Conservation (phyloP, 2,113 vertebrate genomes). For the Nannospalax galili region DNA sequence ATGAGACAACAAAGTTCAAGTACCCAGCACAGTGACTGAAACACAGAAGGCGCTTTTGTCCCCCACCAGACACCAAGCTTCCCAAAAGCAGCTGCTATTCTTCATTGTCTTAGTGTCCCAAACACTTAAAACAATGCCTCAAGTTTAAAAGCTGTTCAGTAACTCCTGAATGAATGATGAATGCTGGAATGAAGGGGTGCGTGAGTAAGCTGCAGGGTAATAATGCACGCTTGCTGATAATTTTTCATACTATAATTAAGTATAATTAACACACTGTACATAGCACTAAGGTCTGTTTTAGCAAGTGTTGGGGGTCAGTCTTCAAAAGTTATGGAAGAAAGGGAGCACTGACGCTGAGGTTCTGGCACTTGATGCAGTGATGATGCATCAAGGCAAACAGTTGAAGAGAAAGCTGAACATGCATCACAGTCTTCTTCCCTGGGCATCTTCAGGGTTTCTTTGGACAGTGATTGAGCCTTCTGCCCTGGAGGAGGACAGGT, state of each 20-base stretch:
- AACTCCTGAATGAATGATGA: constrained; percentile 22
- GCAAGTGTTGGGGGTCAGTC: background rate
- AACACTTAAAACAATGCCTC: background rate
- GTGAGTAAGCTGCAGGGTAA: background rate
- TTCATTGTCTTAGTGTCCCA: background rate
- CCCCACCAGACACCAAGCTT: background rate
- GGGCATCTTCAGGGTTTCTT: background rate
- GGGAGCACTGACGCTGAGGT: background rate
- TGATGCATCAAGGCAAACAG: background rate
- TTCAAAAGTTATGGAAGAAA: background rate
- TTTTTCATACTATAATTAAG: background rate
- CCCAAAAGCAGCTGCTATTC: background rate
- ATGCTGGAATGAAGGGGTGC: background rate
- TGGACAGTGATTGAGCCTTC: background rate
- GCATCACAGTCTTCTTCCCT: background rate
- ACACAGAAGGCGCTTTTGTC: background rate
- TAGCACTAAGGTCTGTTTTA: background rate
- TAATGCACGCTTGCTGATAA: background rate
- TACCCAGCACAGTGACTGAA: background rate
- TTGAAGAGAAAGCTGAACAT: background rate
- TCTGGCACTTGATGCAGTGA: background rate
- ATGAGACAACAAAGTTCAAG: background rate
- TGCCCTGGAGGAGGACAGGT: background rate
- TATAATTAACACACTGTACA: background rate
- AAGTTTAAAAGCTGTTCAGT: constrained; percentile 9